phyloP scores from a whole-genome alignment of 2,797 vertebrate species.

The Pseudocheirus occidentalis region DNA sequence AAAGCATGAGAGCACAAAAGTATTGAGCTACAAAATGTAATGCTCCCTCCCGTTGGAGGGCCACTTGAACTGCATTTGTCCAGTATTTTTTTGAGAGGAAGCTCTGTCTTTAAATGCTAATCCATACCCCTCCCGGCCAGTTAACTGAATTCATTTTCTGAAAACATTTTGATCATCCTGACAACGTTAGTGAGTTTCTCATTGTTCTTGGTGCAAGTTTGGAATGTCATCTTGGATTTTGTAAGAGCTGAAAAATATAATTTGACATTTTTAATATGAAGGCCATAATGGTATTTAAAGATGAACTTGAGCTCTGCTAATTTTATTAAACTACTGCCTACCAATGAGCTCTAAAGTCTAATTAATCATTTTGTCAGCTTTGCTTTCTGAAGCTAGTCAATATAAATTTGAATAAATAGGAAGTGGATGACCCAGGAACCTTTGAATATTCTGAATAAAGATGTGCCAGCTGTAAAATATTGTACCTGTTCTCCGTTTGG shows the following conservation, averaged over 20 bases:
- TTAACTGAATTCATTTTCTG: not conserved
- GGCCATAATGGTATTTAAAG: slow-evolving; percentile 85
- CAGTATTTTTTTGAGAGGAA: not conserved
- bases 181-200: slow-evolving; percentile 45
- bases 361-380: slow-evolving; percentile 88
- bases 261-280: slow-evolving; percentile 83
- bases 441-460: slow-evolving; percentile 78
- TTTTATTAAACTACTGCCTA: slow-evolving; percentile 85
- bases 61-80: not conserved
- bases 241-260: slow-evolving; percentile 80
- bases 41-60: not conserved
- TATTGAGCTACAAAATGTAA: not conserved
- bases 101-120: slow-evolving; percentile 23
- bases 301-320: slow-evolving; percentile 86
- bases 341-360: slow-evolving; percentile 84
- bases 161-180: slow-evolving; percentile 42
- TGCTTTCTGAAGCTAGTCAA: slow-evolving; percentile 84
- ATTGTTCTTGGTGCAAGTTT: slow-evolving; percentile 62
- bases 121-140: not conserved
- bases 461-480: slow-evolving; percentile 65
- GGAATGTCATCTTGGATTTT: slow-evolving; percentile 79
- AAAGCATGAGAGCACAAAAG: not conserved
- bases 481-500: slow-evolving; percentile 45
- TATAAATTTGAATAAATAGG: slow-evolving; percentile 87
- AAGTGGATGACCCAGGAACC: slow-evolving; percentile 80